Conservation (phyloP, 2,113 vertebrate species). For the Stercorarius parasiticus region DNA sequence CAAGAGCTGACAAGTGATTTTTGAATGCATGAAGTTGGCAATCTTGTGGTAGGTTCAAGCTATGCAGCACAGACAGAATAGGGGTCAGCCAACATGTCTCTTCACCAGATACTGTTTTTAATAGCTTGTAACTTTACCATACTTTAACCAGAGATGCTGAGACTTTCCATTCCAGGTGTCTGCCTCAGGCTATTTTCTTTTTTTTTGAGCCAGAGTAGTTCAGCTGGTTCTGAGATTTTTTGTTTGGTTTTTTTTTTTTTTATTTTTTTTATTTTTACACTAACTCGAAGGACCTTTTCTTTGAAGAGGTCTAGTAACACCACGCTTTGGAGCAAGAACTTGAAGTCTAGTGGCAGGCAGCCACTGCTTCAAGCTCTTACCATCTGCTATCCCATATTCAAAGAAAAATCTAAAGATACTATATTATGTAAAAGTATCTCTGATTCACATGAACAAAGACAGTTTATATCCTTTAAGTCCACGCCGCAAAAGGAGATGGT, state of each 20-base stretch:
- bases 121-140: slow-evolving; percentile 8
- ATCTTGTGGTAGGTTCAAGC: not conserved
- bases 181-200: not conserved
- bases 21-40: slow-evolving; percentile 1
- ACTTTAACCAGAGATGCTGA: slow-evolving; percentile 20
- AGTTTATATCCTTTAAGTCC: not conserved
- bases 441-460: not conserved
- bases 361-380: not conserved
- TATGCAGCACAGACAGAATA: not conserved
- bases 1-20: slow-evolving; percentile 35
- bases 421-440: not conserved
- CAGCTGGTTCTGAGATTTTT: slow-evolving; percentile 5
- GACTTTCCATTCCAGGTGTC: slow-evolving; percentile 42
- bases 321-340: not conserved
- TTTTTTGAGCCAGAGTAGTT: not conserved
- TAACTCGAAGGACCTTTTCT: not conserved
- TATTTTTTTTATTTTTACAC: not conserved
- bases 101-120: slow-evolving; percentile 32
- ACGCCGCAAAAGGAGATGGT: not conserved
- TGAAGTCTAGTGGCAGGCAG: not conserved
- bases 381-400: not conserved
- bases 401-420: not conserved
- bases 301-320: not conserved
- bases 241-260: not conserved
- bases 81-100: slow-evolving; percentile 6